Evolutionary conservation across 1,140 invertebrate species (phyloP), one percentile per base, ranked within the genome.

Genomic region (Listronotus oregonensis): DNA sequence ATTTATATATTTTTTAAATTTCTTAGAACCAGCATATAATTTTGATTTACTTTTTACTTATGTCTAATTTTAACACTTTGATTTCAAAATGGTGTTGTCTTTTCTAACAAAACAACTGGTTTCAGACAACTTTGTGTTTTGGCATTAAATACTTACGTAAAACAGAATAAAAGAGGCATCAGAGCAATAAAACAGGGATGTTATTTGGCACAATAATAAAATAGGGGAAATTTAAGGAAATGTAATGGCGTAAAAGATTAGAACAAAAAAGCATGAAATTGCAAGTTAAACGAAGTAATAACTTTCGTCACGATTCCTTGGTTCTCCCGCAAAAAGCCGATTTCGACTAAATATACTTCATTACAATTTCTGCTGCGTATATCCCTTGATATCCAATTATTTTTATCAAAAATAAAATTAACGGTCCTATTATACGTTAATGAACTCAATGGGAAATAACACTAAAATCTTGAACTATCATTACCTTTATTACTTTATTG

Each of bases 201-300:
- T 58, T 58, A 58, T 46, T 58, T 44, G 55, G 40, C 14, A 44
- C 55, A 58, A 58, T 58, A 58, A 58, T 44, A 58, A 58, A 58
- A 58, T 58, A 58, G 42, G 42, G 42, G 55, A 32, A 58, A 46
- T 58, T 46, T 58, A 31, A 58, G 55, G 40, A 58, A 58, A 58
- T 46, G 55, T 58, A 58, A 58, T 58, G 55, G 55, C 55, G 55
- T 58, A 58, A 58, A 58, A 58, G 55, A 58, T 58, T 58, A 58
- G 55, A 58, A 58, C 40, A 44, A 58, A 58, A 57, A 58, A 58
- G 55, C 55, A 58, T 58, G 55, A 58, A 58, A 58, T 58, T 58
- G 40, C 55, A 58, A 58, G 55, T 58, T 58, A 58, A 58, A 58
- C 55, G 55, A 58, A 58, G 55, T 58, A 58, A 58, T 58, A 58